phyloP scores from a whole-genome alignment of 2,888 invertebrate species.

The Andrena bicolor region DNA sequence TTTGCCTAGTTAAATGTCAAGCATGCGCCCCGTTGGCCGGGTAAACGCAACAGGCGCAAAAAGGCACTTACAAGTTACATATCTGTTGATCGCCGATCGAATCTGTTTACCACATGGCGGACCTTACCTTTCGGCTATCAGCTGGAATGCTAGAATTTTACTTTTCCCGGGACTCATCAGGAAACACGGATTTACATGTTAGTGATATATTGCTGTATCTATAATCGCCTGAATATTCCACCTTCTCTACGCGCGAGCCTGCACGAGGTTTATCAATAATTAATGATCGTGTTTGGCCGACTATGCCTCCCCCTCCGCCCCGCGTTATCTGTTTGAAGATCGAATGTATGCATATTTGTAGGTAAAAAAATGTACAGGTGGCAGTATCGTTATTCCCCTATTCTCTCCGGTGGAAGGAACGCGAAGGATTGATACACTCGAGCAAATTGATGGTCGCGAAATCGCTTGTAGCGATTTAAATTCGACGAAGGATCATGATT shows the following conservation, averaged over 20 bases:
- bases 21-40: background rate
- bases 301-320: background rate
- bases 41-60: constrained; percentile 7
- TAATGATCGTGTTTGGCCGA: background rate
- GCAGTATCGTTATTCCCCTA: background rate
- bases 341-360: background rate
- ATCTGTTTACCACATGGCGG: background rate
- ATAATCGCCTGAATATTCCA: background rate
- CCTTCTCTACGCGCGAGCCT: background rate
- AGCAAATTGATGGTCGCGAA: no score
- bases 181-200: background rate
- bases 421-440: no score
- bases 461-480: no score
- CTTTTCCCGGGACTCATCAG: background rate
- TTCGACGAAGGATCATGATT: no score
- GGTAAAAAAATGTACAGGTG: background rate
- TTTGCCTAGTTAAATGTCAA: background rate
- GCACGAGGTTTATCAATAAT: background rate
- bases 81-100: background rate
- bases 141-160: constrained; percentile 6
- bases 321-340: background rate
- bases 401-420: no score
- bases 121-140: background rate
- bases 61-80: background rate
- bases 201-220: background rate